phyloP scores from a whole-genome alignment of 2,888 invertebrate species.

The Silvanus unidentatus region DNA sequence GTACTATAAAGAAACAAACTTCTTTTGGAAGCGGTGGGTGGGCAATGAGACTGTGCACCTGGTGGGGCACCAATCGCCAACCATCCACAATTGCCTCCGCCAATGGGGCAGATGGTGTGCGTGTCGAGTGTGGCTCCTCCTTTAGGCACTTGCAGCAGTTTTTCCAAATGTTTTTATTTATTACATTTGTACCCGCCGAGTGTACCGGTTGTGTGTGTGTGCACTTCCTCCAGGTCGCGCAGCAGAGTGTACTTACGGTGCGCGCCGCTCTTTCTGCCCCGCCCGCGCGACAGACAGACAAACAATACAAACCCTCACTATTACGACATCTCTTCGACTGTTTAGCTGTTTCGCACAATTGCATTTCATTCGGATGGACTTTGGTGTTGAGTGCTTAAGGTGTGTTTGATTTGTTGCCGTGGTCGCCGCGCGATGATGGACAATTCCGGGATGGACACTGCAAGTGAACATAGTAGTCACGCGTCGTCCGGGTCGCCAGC shows the following conservation, averaged over 20 bases:
- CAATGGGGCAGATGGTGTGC: constrained; percentile 54
- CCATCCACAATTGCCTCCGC: constrained; percentile 35
- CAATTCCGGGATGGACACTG: constrained; percentile 52
- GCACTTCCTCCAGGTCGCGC: constrained; percentile 33
- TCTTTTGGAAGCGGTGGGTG: constrained; percentile 45
- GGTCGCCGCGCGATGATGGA: constrained; percentile 48
- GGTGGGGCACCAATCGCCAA: constrained; percentile 40
- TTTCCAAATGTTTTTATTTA: constrained; percentile 61
- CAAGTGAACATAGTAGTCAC: constrained; percentile 55
- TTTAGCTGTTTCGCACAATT: constrained; percentile 26
- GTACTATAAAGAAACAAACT: constrained; percentile 57
- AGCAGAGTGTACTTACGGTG: constrained; percentile 32
- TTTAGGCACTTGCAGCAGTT: constrained; percentile 47
- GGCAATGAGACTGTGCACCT: constrained; percentile 23
- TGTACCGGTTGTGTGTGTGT: constrained; percentile 56
- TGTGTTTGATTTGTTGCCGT: constrained; percentile 13
- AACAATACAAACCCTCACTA: constrained; percentile 39
- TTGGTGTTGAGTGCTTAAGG: constrained; percentile 5
- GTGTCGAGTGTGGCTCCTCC: constrained; percentile 41
- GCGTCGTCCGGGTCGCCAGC: constrained; percentile 50
- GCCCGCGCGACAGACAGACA: constrained; percentile 46
- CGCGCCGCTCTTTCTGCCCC: constrained; percentile 30
- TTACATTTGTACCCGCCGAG: constrained; percentile 65
- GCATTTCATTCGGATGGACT: constrained; percentile 20
- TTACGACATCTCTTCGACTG: constrained; percentile 46